These are phyloP conservation scores for Torymus texanus DNA, from an alignment of 2,888 invertebrate species.

Conservation along the genomic window DNA sequence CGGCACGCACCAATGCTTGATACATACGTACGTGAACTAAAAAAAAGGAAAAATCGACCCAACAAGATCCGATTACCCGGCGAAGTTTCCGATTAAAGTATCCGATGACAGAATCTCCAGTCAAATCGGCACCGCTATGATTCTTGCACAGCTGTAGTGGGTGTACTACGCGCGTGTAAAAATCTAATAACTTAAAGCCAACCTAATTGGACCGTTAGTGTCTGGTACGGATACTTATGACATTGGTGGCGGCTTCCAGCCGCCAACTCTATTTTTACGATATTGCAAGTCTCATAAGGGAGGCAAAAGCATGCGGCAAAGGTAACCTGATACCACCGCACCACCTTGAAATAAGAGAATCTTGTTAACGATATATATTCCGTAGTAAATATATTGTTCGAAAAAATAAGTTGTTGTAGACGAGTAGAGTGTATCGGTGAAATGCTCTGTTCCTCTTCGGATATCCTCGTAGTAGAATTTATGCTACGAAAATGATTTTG, in stretches of 20 bases:
- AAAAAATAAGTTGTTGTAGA: not conserved
- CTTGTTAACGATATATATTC: conserved; percentile 49
- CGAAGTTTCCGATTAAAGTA: conserved; percentile 47
- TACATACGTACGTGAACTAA: not conserved
- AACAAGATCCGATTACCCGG: conserved; percentile 42
- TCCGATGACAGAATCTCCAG: conserved; percentile 25
- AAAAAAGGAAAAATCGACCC: conserved; percentile 9
- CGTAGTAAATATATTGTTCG: conserved; percentile 25
- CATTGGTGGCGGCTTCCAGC: not conserved
- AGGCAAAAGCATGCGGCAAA: conserved; percentile 14
- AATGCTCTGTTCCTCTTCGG: too few species aligned
- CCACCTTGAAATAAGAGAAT: conserved; percentile 51
- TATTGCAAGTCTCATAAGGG: conserved; percentile 57
- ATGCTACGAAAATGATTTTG: too few species aligned
- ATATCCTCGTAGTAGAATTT: too few species aligned
- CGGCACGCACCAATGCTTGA: not conserved
- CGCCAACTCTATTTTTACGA: conserved; percentile 61
- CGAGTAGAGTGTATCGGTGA: too few species aligned
- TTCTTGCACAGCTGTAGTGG: not conserved
- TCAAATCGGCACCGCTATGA: not conserved
- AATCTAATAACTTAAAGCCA: conserved; percentile 65
- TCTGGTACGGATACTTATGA: conserved; percentile 59
- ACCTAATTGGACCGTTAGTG: conserved; percentile 68
- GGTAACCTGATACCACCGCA: conserved; percentile 56
- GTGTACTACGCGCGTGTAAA: conserved; percentile 45